Conservation (phyloP, 2,797 vertebrate genomes). For the Hafferia zeledoni region DNA sequence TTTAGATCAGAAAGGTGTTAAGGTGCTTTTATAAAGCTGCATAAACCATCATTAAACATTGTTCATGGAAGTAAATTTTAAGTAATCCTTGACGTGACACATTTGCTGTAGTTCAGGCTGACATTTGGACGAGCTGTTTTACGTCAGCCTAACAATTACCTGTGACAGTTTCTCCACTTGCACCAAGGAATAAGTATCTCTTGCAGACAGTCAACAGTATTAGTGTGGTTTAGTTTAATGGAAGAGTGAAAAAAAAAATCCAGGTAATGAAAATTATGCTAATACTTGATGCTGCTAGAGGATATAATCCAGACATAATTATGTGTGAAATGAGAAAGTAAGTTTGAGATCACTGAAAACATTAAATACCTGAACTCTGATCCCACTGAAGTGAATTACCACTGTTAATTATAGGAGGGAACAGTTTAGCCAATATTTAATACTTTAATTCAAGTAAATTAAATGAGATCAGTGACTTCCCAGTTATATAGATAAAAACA, state of each 20-base stretch:
- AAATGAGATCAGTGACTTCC: neutral
- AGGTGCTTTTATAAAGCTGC: conserved; percentile 76
- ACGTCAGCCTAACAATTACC: conserved; percentile 68
- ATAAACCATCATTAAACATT: conserved; percentile 76
- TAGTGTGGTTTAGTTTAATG: conserved; percentile 40
- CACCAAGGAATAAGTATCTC: conserved; percentile 46
- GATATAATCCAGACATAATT: conserved; percentile 55
- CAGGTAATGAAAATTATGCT: conserved; percentile 54
- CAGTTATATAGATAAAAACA: neutral
- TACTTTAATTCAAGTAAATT: neutral
- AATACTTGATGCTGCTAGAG: conserved; percentile 38
- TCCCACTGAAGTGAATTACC: conserved; percentile 22
- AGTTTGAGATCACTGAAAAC: neutral
- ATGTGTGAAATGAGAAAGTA: conserved; percentile 26
- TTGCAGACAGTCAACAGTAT: conserved; percentile 44
- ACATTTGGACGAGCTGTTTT: conserved; percentile 72
- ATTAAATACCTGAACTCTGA: conserved; percentile 35
- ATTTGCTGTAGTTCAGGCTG: conserved; percentile 67
- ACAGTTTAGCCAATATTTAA: conserved; percentile 4
- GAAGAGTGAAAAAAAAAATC: neutral
- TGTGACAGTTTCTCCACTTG: conserved; percentile 64
- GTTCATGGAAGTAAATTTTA: conserved; percentile 71
- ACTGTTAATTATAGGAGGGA: conserved; percentile 9
- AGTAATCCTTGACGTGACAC: conserved; percentile 66
- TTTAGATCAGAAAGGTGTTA: conserved; percentile 77